Evolutionary conservation across 2,797 vertebrate species (phyloP).

Genomic region (Bovichtus variegatus): DNA sequence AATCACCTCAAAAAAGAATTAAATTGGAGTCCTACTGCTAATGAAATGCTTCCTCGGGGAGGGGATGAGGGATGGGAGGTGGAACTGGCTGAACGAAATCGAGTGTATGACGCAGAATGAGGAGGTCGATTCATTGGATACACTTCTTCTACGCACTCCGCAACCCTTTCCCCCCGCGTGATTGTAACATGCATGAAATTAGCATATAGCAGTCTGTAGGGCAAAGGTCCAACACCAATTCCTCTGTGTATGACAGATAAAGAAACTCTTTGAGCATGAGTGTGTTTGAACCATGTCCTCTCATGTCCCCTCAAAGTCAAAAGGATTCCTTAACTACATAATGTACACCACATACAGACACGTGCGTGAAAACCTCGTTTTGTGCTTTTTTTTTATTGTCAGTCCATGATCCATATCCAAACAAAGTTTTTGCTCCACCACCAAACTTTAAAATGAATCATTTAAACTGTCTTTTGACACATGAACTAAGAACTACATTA

Average conservation of each 20-base stretch:
- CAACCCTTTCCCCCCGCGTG: conserved; percentile 11
- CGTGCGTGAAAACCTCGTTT: not conserved
- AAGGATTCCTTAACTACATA: not conserved
- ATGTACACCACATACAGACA: not conserved
- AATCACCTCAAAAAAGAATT: conserved; percentile 29
- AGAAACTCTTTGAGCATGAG: conserved; percentile 14
- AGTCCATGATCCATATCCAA: not conserved
- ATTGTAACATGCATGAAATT: conserved; percentile 58
- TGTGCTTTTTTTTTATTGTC: not conserved
- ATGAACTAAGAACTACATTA: no score
- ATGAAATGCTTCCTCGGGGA: conserved; percentile 57
- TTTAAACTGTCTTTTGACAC: not conserved
- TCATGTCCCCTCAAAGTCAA: no score
- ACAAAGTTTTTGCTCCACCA: not conserved
- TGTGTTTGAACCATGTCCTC: no score
- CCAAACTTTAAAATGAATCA: not conserved
- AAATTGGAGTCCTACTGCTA: conserved; percentile 36
- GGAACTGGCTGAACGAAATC: conserved; percentile 47
- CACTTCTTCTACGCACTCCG: conserved; percentile 5
- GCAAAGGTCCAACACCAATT: conserved; percentile 42
- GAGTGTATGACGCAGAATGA: conserved; percentile 36
- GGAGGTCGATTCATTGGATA: conserved; percentile 38
- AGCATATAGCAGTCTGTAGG: conserved; percentile 34
- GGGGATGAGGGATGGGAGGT: conserved; percentile 34
- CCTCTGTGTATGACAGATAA: conserved; percentile 38